phyloP scores from a whole-genome alignment of 2,113 vertebrate species.

The Xerus inauris region DNA sequence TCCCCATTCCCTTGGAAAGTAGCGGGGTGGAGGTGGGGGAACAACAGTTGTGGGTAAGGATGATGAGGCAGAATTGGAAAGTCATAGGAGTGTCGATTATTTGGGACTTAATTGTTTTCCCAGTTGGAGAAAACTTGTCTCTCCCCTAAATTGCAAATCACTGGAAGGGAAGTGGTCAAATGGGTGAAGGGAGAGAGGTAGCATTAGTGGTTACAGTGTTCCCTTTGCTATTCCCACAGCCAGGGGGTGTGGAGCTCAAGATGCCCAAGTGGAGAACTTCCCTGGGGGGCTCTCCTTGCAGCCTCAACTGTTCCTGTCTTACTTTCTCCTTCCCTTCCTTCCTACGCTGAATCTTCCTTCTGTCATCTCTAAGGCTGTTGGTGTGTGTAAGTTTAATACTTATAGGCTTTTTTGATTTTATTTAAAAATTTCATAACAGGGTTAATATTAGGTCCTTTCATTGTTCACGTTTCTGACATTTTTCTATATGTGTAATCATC shows the following conservation, averaged over 20 bases:
- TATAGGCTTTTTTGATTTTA: background rate
- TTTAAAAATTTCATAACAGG: background rate
- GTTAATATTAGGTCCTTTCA: background rate
- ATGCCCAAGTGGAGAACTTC: background rate
- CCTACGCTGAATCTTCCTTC: background rate
- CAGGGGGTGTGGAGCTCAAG: background rate
- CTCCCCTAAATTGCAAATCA: background rate
- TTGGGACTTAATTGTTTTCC: background rate
- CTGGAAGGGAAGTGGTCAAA: background rate
- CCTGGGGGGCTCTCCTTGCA: background rate
- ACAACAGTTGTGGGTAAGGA: background rate
- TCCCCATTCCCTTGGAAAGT: background rate
- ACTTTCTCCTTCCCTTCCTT: rapidly evolving
- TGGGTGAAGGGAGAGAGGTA: background rate
- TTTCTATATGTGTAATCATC: background rate
- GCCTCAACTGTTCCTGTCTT: background rate
- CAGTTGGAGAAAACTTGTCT: background rate
- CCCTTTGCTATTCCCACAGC: rapidly evolving
- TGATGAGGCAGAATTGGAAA: too few relatives aligned
- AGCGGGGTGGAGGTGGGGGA: background rate
- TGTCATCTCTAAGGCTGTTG: background rate
- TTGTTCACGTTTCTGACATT: background rate
- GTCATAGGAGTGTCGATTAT: background rate
- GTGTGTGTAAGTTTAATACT: background rate
- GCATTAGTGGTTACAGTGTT: background rate